These are phyloP conservation scores for Myrmecobius fasciatus DNA, from an alignment of 2,113 vertebrate species.

Conservation along the genomic window DNA sequence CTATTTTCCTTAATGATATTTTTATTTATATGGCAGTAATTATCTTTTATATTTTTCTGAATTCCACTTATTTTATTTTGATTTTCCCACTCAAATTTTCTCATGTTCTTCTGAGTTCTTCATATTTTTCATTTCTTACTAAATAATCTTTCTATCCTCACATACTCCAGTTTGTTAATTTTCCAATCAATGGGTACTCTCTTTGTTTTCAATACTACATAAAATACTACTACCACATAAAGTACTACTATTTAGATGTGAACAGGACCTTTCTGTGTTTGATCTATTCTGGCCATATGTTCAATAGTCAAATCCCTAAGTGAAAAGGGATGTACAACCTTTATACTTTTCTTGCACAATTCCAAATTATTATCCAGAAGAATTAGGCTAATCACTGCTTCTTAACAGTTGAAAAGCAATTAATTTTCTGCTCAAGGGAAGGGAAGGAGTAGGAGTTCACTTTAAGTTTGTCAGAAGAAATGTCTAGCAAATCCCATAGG, in stretches of 20 bases:
- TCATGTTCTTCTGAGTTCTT: not conserved
- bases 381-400: not conserved
- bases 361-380: not conserved
- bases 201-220: not conserved
- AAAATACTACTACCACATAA: not conserved
- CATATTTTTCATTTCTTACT: not conserved
- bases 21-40: not conserved
- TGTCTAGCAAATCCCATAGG: not conserved
- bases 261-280: not conserved
- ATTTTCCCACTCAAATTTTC: not conserved
- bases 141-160: not conserved
- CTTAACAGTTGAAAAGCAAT: not conserved
- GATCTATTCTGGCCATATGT: not conserved
- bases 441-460: not conserved
- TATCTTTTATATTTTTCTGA: not conserved
- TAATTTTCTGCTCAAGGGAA: not conserved
- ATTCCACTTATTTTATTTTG: not conserved
- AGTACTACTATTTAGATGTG: not conserved
- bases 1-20: not conserved
- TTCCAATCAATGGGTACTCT: not conserved
- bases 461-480: conserved; percentile 29
- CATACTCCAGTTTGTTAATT: not conserved
- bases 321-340: not conserved
- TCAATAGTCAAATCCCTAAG: not conserved
- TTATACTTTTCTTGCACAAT: not conserved